phyloP scores from a whole-genome alignment of 2,113 vertebrate genomes.

The Odobenus rosmarus region DNA sequence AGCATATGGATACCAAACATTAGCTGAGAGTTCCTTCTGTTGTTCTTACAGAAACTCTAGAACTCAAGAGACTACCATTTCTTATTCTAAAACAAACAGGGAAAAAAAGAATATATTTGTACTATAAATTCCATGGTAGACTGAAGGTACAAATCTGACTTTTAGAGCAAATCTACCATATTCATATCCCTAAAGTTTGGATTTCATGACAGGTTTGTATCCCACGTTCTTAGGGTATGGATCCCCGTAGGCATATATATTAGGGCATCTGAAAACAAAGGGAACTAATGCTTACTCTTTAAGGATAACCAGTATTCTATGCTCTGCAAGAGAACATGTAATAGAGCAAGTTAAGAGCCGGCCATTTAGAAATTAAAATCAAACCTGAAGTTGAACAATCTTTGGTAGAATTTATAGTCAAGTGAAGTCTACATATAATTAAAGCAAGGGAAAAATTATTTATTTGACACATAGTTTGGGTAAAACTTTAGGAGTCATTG shows the following conservation, averaged over 20 bases:
- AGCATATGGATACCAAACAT: constrained; percentile 67
- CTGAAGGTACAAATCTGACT: not conserved
- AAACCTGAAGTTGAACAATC: not conserved
- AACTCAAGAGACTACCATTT: constrained; percentile 26
- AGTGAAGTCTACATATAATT: not conserved
- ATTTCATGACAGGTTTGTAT: not conserved
- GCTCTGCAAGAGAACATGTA: not conserved
- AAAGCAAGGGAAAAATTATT: not conserved
- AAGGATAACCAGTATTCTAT: not conserved
- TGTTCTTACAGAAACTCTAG: constrained; percentile 57
- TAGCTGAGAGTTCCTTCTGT: constrained; percentile 67
- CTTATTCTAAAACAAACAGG: constrained; percentile 58
- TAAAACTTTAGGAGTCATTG: constrained; percentile 45
- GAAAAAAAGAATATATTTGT: not conserved
- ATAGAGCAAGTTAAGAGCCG: not conserved
- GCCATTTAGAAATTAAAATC: constrained; percentile 2
- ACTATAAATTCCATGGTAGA: constrained; percentile 22
- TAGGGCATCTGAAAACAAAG: not conserved
- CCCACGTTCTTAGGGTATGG: not conserved
- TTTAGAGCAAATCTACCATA: not conserved
- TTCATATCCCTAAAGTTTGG: constrained; percentile 22
- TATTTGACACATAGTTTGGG: constrained; percentile 7
- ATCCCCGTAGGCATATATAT: not conserved
- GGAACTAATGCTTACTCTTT: not conserved
- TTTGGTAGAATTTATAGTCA: not conserved